Evolutionary conservation across 2,113 vertebrate species (phyloP).

Genomic region (Vombatus ursinus): DNA sequence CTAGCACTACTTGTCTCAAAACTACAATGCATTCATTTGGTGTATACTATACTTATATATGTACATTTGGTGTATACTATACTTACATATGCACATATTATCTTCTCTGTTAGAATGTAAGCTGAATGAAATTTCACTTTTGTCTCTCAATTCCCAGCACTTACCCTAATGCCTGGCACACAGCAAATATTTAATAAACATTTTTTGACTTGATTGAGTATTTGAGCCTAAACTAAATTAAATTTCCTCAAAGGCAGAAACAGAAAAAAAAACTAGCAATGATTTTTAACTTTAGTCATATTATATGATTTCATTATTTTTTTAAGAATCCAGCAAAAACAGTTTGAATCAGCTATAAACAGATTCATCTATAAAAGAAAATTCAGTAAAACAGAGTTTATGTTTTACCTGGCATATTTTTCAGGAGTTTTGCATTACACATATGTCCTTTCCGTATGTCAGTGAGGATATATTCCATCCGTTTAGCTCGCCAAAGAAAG

Average conservation of each 20-base stretch:
- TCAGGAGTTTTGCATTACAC: conserved; percentile 97
- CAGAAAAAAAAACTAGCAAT: too few relatives aligned
- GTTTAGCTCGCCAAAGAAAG: conserved; percentile 97
- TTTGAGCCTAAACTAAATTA: not conserved
- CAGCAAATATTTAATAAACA: not conserved
- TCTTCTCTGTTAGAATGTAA: not conserved
- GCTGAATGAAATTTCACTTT: too few relatives aligned
- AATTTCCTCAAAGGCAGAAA: not conserved
- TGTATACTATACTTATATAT: not conserved
- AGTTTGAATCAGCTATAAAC: not conserved
- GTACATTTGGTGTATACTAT: too few relatives aligned
- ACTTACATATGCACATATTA: not conserved
- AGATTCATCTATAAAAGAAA: not conserved
- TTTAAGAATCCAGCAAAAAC: not conserved
- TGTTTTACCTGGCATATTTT: conserved; percentile 92
- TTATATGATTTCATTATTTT: fast-evolving
- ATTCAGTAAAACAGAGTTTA: not conserved
- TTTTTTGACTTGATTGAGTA: not conserved
- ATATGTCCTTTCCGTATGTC: conserved; percentile 99
- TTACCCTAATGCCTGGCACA: not conserved
- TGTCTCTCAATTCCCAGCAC: not conserved
- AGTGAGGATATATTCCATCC: conserved; percentile 98
- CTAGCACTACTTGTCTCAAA: not conserved
- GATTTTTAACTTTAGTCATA: fast-evolving
- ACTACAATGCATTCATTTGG: not conserved